phyloP scores from a whole-genome alignment of 2,888 invertebrate genomes.

The Habrosyne pyritoides region DNA sequence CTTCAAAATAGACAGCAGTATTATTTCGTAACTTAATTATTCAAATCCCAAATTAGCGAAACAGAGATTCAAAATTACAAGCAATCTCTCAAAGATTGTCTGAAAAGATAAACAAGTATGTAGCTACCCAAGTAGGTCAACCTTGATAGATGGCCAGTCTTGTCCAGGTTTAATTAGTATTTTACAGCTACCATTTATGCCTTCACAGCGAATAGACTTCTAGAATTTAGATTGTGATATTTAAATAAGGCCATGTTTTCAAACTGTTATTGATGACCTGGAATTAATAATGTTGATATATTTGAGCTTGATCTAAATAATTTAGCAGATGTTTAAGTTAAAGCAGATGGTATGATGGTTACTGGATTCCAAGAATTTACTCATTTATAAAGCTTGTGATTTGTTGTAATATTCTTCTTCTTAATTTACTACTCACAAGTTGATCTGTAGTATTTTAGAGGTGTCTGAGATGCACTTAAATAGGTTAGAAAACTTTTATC shows the following conservation, averaged over 20 bases:
- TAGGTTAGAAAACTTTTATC: no score
- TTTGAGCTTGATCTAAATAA: not conserved
- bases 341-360: not conserved
- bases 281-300: constrained; percentile 1
- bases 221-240: not conserved
- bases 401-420: not conserved
- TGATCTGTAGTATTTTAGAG: no score
- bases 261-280: not conserved
- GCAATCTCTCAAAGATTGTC: constrained; percentile 5
- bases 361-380: not conserved
- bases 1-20: no score
- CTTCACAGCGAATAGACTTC: not conserved
- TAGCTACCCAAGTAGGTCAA: constrained; percentile 36
- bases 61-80: not conserved
- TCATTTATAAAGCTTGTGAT: not conserved
- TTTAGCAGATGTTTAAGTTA: constrained; percentile 9
- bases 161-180: constrained; percentile 28
- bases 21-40: no score
- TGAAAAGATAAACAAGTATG: constrained; percentile 10
- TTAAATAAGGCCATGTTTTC: not conserved
- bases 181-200: constrained; percentile 9
- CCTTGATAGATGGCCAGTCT: constrained; percentile 44
- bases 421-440: no score
- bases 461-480: no score
- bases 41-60: not conserved